A percentile compares a stretch with the other conserved stretches of the same genome.
Conservation (phyloP, 2,888 invertebrate genomes). For the Tricholauxania praeusta region DNA sequence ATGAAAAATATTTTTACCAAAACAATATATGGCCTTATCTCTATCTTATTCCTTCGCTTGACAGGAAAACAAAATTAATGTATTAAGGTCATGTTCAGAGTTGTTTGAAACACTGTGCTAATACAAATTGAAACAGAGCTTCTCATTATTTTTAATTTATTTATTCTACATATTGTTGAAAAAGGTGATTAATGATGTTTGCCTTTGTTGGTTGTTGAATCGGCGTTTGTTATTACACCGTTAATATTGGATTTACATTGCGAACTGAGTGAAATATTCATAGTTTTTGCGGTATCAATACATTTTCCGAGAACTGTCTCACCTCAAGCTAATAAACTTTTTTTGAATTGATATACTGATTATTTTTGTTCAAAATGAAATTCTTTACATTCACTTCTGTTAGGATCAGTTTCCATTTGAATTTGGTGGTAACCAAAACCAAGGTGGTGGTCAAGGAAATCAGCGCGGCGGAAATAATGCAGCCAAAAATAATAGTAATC, state of each 20-base stretch:
- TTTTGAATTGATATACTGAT: slow-evolving; percentile 30
- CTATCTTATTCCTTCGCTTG: no score
- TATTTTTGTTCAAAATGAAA: slow-evolving; percentile 43
- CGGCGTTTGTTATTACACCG: no score
- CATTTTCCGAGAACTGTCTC: slow-evolving; percentile 41
- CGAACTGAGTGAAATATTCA: slow-evolving; percentile 48
- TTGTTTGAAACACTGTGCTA: no score
- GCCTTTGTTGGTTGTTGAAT: no score
- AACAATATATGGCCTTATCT: no score
- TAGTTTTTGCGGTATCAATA: slow-evolving; percentile 50
- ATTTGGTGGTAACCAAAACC: slow-evolving; percentile 66
- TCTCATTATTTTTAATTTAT: no score
- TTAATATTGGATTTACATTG: slow-evolving; percentile 43
- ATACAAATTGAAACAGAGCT: no score
- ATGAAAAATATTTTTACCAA: no score
- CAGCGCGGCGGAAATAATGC: slow-evolving; percentile 60
- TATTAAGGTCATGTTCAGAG: no score
- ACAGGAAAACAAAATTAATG: no score
- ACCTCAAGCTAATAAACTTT: slow-evolving; percentile 26
- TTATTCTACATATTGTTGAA: no score
- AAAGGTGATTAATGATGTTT: no score
- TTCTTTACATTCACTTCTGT: slow-evolving; percentile 48
- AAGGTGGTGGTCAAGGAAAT: slow-evolving; percentile 62
- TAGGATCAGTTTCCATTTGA: slow-evolving; percentile 67
- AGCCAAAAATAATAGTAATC: slow-evolving; percentile 63